These are phyloP conservation scores for Platorchestia sp. DNA, from an alignment of 1,140 invertebrate species.

Conservation along the genomic window DNA sequence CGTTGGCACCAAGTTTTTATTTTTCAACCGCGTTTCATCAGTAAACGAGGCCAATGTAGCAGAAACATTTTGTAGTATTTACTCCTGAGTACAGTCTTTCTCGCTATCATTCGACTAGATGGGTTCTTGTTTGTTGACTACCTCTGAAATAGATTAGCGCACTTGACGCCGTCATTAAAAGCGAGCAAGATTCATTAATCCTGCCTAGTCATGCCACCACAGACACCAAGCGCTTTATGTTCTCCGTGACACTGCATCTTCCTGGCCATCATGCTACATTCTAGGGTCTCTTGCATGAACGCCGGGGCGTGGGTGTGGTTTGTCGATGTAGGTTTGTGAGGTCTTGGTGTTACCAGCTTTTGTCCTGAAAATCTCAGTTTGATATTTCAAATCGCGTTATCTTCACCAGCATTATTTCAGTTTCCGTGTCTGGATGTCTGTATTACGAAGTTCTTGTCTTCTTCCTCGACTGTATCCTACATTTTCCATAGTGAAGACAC, in stretches of 20 bases:
- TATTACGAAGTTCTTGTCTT: not conserved
- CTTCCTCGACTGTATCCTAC: not conserved
- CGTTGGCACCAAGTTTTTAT: not conserved
- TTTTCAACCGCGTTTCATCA: not conserved
- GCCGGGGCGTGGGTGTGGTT: not conserved
- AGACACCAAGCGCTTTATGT: slow-evolving; percentile 3
- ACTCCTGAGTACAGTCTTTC: not conserved
- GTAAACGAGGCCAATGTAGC: not conserved
- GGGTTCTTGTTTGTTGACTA: not conserved
- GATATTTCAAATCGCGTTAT: not conserved
- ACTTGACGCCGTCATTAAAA: not conserved
- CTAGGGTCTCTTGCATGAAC: not conserved
- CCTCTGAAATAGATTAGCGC: not conserved
- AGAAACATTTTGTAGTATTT: not conserved
- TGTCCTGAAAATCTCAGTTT: not conserved
- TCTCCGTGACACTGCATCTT: slow-evolving; percentile 1
- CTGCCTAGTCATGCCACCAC: slow-evolving; percentile 35
- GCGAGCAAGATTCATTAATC: slow-evolving; percentile 18
- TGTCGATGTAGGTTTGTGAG: not conserved
- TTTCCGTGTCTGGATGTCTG: not conserved
- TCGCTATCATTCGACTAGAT: not conserved
- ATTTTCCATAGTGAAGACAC: not conserved
- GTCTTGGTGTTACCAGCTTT: not conserved
- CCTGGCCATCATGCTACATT: not conserved
- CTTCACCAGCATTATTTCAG: not conserved